Base-by-base conservation (phyloP, 1,140 invertebrate genomes). In the Drosophila tropicalis region DNA sequence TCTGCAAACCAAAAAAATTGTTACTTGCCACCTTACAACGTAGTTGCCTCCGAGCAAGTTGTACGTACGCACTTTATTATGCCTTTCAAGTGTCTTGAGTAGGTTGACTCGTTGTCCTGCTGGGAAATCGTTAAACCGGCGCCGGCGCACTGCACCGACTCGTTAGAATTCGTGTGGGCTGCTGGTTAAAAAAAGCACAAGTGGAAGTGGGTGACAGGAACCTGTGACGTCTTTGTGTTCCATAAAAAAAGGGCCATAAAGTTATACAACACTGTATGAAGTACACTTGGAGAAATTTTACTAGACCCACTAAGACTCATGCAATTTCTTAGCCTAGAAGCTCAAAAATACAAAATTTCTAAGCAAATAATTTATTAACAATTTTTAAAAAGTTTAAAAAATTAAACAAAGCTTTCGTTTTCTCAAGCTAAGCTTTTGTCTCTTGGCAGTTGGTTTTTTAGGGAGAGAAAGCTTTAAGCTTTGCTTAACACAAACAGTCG, bases 81-180 rank as follows among this genome's bases (percentile, higher is more conserved):
- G 76, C 70, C 70, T 72, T 76, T 76, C 22, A 60, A 79, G 54
- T 69, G 63, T 56, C 70, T 72, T 76, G 54, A 73, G 60, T 36
- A 19, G 15, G 66, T 76, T 67, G 47, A 3, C 12, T 66, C 69
- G 60, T 60, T 19, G 63, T 67, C 32, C 36, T 58, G 22, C 70
- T 65, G 67, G 70, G 58, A 80, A 89, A 89, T 89, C 84, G 77
- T 89, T 89, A 89, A 89, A 72, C 41, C 67, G 55, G 84, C 84
- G 69, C 58, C 62, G 57, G 69, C 84, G 84, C 84, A 57, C 9
- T 67, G 0, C 10, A 9, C n/a, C 2, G 10, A 61, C 13, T 64
- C 29, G 67, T 5, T 60, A 13, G 51, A 61, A 62, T 69, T 55
- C 77, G 76, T 67, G 76, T 83, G 83, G 79, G 79, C 56, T 47